Base-by-base conservation (phyloP, 1,140 invertebrate species). In the Papilio machaon region DNA sequence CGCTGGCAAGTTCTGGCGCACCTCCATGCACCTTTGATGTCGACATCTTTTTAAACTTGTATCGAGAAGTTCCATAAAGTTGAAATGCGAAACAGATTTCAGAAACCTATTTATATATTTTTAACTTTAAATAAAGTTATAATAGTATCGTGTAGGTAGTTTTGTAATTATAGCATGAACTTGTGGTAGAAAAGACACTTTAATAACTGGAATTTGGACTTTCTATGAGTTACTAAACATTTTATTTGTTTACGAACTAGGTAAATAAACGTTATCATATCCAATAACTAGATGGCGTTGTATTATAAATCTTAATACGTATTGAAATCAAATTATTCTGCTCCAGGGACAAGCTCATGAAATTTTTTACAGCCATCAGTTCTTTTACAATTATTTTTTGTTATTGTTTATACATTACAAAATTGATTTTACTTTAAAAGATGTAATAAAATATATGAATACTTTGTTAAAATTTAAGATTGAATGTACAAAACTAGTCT, bases 11-110 rank as follows among this genome's bases (percentile, higher is more conserved):
- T 70, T 70, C 64, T 2, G 64, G 30, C 64, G 64, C 64, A 70
- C 64, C 64, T 70, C 52, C 58, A 23, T 64, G 58, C 58, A 64
- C 64, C 64, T 35, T 67, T 67, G 64, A 67, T 67, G 64, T 67
- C 11, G 64, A 67, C 64, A 67, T 67, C 23, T 67, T 67, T 67
- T 67, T 35, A 67, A 67, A 67, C 64, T 67, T 67, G 64, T 67
- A 67, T 67, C 64, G 23, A 58, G 64, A 35, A 67, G 10, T 67
- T 67, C 13, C 9, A 67, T 67, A 67, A 30, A 67, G 60, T 67
- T 67, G 3, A 35, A 35, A 67, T 1, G 23, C 60, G 13, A 67
- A 67, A 67, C 23, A 13, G 23, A 67, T 67, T 67, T 67, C 23
- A 35, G 60, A 67, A 67, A 67, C 9, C 0, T 67, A 67, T 67